Evolutionary conservation across 2,113 vertebrate genomes (phyloP).

Genomic region (Archilochus colubris): DNA sequence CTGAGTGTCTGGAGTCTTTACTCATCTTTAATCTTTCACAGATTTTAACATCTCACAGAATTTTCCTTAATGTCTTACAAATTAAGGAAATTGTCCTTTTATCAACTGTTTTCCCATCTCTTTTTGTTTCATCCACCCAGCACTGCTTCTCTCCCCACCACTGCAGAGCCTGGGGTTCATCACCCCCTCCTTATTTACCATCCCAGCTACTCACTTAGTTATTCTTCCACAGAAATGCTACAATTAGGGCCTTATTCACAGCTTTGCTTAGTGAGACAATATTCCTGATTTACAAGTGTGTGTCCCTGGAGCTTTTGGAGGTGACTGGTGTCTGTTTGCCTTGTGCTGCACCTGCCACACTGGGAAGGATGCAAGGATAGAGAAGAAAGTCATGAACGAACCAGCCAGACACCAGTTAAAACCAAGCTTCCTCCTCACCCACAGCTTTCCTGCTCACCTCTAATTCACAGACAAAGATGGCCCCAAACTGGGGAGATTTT

Average conservation of each 20-base stretch:
- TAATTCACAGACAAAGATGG: not conserved
- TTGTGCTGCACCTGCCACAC: not conserved
- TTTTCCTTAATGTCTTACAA: not conserved
- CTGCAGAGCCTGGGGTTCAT: not conserved
- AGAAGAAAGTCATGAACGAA: not conserved
- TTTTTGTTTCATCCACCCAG: not conserved
- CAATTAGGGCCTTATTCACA: slow-evolving; percentile 48
- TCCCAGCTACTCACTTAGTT: not conserved
- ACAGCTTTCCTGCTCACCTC: not conserved
- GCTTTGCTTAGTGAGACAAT: not conserved
- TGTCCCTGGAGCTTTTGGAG: not conserved
- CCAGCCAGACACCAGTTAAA: not conserved
- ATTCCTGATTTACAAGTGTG: slow-evolving; percentile 9
- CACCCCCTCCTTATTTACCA: not conserved
- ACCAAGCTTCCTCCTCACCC: not conserved
- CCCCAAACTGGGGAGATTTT: not conserved
- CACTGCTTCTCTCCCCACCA: not conserved
- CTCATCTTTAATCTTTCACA: not conserved
- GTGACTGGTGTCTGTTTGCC: not conserved
- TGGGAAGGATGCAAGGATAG: not conserved
- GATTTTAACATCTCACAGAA: not conserved
- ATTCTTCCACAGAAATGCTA: slow-evolving; percentile 1
- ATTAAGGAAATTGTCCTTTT: not conserved
- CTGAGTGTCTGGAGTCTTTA: slow-evolving; percentile 6
- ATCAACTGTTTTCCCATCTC: not conserved